phyloP scores from a whole-genome alignment of 2,888 invertebrate genomes.

The Gymnosoma rotundatum region DNA sequence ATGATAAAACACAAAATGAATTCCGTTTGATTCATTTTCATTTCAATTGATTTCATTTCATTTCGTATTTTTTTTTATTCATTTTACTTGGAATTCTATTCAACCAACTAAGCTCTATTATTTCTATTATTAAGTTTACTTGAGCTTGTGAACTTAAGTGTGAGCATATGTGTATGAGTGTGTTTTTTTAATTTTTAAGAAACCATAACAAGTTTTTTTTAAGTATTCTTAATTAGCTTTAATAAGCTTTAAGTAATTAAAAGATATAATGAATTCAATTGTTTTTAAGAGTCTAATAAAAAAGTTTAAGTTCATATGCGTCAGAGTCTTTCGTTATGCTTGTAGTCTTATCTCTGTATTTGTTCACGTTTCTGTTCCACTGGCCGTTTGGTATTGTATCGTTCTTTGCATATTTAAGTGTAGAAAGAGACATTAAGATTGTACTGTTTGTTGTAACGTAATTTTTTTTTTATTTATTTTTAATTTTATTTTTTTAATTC shows the following conservation, averaged over 20 bases:
- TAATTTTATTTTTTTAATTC: not conserved
- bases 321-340: not conserved
- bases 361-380: not conserved
- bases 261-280: slow-evolving; percentile 41
- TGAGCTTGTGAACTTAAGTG: too few species aligned
- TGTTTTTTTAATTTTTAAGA: slow-evolving; percentile 27
- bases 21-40: slow-evolving; percentile 24
- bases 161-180: not conserved
- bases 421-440: slow-evolving; percentile 3
- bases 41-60: slow-evolving; percentile 1
- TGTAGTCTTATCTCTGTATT: not conserved
- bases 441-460: not conserved
- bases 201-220: slow-evolving; percentile 36
- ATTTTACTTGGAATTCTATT: not conserved
- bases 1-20: slow-evolving; percentile 43
- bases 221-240: slow-evolving; percentile 66
- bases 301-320: not conserved
- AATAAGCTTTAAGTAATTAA: slow-evolving; percentile 59
- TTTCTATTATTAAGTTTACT: too few species aligned
- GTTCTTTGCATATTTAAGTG: slow-evolving; percentile 15
- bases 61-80: slow-evolving; percentile 4
- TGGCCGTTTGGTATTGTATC: not conserved
- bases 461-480: slow-evolving; percentile 2
- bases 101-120: not conserved
- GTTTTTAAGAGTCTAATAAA: not conserved